Percentiles rank a stretch among this genome's conserved stretches.
Conservation (phyloP, 2,888 invertebrate species). For the Anticlea derivata region DNA sequence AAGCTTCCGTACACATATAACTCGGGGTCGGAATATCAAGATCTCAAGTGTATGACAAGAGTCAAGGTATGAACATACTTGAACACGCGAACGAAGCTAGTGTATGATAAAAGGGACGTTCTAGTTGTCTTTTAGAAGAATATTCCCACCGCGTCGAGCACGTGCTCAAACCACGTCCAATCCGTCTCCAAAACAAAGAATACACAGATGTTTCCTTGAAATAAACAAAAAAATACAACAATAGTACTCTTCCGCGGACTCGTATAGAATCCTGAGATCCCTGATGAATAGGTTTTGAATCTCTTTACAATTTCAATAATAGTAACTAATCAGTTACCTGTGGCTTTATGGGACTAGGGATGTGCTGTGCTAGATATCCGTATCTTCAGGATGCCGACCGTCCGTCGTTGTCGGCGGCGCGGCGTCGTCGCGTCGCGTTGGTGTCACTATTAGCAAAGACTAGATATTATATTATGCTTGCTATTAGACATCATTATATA, state of each 20-base stretch:
- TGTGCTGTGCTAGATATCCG: conserved; percentile 3
- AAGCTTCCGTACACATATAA: too few relatives aligned
- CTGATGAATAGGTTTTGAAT: conserved; percentile 54
- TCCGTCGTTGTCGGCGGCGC: too few relatives aligned
- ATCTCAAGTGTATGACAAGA: too few relatives aligned
- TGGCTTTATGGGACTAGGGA: conserved; percentile 7
- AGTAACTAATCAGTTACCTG: conserved; percentile 10
- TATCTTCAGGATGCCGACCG: background rate
- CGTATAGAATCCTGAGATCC: conserved; percentile 14
- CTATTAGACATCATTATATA: too few relatives aligned
- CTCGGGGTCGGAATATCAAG: too few relatives aligned
- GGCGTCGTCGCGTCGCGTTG: too few relatives aligned
- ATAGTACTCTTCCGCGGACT: conserved; percentile 36
- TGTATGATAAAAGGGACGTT: background rate
- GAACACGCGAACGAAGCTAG: too few relatives aligned
- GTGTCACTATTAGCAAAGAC: too few relatives aligned
- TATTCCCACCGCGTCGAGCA: conserved; percentile 52
- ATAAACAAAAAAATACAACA: conserved; percentile 53
- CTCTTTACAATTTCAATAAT: conserved; percentile 22
- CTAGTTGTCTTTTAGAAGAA: conserved; percentile 22
- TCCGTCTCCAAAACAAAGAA: conserved; percentile 53
- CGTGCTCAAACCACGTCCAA: conserved; percentile 57
- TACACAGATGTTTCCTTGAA: conserved; percentile 62
- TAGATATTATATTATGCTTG: too few relatives aligned
- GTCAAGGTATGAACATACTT: too few relatives aligned